phyloP scores from a whole-genome alignment of 2,888 invertebrate species.

The Mermis nigrescens region DNA sequence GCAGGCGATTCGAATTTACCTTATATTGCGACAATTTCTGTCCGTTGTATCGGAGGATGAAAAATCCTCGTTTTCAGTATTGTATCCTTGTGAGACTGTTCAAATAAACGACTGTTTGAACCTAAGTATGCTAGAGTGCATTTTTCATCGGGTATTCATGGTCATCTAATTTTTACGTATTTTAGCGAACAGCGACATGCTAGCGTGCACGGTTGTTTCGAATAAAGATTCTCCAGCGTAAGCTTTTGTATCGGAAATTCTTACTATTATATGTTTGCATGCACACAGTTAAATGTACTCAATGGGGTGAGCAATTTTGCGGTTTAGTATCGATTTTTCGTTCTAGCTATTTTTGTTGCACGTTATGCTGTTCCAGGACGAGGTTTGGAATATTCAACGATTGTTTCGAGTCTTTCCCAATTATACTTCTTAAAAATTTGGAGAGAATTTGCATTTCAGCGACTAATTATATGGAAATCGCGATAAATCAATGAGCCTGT shows the following conservation, averaged over 20 bases:
- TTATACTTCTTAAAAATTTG: too few species aligned
- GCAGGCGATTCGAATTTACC: constrained; percentile 71
- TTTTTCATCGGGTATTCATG: background rate
- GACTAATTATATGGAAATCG: too few species aligned
- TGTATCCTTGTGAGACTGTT: constrained; percentile 37
- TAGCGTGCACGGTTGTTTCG: constrained; percentile 77
- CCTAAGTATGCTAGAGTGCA: constrained; percentile 50
- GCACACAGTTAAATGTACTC: too few species aligned
- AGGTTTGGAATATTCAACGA: too few species aligned
- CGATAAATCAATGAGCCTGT: too few species aligned
- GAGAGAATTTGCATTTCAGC: too few species aligned
- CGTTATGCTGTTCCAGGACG: too few species aligned
- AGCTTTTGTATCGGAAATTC: too few species aligned
- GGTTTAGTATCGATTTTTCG: too few species aligned
- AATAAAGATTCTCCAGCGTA: constrained; percentile 50
- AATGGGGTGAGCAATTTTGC: background rate
- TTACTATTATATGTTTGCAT: too few species aligned
- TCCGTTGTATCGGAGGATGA: constrained; percentile 59
- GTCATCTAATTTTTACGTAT: constrained; percentile 17
- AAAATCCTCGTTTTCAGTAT: constrained; percentile 40
- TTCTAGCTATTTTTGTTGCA: too few species aligned
- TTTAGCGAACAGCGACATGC: constrained; percentile 85
- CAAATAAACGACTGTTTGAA: constrained; percentile 83
- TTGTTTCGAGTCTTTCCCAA: too few species aligned
- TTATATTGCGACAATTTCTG: constrained; percentile 56